A percentile compares a stretch with the other conserved stretches of the same genome.
Evolutionary conservation across 2,888 invertebrate species (phyloP).

Genomic region (Rhyacophila evoluta): DNA sequence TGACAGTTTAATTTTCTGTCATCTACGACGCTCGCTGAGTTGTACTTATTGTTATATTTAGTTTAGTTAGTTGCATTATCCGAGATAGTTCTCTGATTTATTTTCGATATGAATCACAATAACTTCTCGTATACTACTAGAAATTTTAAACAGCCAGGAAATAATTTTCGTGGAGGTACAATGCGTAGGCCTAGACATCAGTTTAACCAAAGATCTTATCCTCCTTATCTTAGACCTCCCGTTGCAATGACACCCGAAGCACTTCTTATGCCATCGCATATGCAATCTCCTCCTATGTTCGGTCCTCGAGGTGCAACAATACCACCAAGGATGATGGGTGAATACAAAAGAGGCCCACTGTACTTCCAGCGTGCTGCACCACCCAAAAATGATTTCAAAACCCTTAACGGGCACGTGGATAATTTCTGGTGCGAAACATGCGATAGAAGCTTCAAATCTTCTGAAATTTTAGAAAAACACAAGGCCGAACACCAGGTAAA

Average conservation of each 20-base stretch:
- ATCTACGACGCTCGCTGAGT: not conserved
- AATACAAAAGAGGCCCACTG: not conserved
- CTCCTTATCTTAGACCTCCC: slow-evolving; percentile 39
- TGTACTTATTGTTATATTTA: no score
- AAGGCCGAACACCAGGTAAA: slow-evolving; percentile 76
- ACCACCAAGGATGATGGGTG: slow-evolving; percentile 58
- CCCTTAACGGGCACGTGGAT: slow-evolving; percentile 34
- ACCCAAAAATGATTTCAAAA: not conserved
- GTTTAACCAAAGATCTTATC: slow-evolving; percentile 26
- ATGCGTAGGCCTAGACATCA: slow-evolving; percentile 42
- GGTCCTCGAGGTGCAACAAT: slow-evolving; percentile 61
- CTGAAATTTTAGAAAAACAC: slow-evolving; percentile 75
- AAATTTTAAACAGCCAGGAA: not conserved
- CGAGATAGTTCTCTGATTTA: no score
- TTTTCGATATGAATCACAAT: not conserved
- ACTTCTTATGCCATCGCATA: slow-evolving; percentile 59
- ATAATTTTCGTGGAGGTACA: slow-evolving; percentile 26
- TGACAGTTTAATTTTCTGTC: not conserved
- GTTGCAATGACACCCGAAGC: slow-evolving; percentile 59
- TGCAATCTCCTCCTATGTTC: slow-evolving; percentile 63
- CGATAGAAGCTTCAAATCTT: slow-evolving; percentile 77
- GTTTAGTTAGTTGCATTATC: not conserved
- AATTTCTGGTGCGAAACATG: slow-evolving; percentile 82
- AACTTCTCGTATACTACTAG: not conserved
- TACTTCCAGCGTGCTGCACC: not conserved